These are phyloP conservation scores for Pyrochroa serraticornis DNA, from an alignment of 2,888 invertebrate species.

Conservation along the genomic window DNA sequence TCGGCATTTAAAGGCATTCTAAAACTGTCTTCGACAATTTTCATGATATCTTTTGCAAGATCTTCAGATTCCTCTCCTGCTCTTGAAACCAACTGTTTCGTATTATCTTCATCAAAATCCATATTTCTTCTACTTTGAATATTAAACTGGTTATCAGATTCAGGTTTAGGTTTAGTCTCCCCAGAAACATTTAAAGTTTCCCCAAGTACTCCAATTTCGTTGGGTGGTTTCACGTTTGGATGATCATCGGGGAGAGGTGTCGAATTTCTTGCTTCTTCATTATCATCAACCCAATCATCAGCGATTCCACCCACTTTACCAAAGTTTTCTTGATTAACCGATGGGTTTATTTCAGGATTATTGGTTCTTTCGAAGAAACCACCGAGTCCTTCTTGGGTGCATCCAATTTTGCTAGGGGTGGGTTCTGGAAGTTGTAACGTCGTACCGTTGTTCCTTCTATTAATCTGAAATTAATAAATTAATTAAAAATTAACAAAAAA, in stretches of 20 bases:
- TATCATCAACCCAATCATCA: conserved; percentile 12
- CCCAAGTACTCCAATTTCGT: background rate
- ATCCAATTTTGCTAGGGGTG: too few relatives aligned
- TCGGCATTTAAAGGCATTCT: conserved; percentile 1
- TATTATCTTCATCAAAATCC: background rate
- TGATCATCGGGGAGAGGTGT: background rate
- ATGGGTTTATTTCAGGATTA: too few relatives aligned
- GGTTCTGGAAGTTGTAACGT: too few relatives aligned
- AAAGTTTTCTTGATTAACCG: background rate
- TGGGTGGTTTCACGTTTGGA: background rate
- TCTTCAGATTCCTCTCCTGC: background rate
- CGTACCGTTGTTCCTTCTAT: too few relatives aligned
- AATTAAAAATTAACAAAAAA: background rate
- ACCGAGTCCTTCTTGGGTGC: too few relatives aligned
- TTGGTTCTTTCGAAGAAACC: too few relatives aligned
- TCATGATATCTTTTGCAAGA: conserved; percentile 9
- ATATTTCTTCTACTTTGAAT: background rate
- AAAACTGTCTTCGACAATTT: conserved; percentile 19
- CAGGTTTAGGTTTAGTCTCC: background rate
- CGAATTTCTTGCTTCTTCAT: conserved; percentile 1
- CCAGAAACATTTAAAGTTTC: background rate
- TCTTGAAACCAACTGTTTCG: background rate
- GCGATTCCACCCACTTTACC: background rate
- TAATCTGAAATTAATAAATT: too few relatives aligned
- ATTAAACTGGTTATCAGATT: conserved; percentile 8